Evolutionary conservation across 1,140 invertebrate species (phyloP).

Genomic region (Sogatella furcifera): DNA sequence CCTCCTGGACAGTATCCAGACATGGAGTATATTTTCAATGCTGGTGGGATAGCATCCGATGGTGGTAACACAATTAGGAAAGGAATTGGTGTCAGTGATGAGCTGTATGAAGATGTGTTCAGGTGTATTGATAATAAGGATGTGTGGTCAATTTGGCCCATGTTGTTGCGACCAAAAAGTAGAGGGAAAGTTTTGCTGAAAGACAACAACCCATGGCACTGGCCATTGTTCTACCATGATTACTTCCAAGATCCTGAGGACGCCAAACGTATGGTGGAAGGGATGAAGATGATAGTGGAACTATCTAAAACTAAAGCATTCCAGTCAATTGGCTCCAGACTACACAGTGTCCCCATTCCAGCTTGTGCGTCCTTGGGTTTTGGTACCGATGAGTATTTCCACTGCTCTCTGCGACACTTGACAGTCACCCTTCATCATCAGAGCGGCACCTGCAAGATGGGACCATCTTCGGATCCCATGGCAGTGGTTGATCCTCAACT

Average conservation of each 20-base stretch:
- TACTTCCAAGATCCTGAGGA: constrained; percentile 57
- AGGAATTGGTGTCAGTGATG: constrained; percentile 41
- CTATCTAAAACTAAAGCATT: constrained; percentile 48
- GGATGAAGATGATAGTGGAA: constrained; percentile 47
- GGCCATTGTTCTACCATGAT: constrained; percentile 62
- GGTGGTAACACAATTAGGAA: constrained; percentile 48
- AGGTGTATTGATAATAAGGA: constrained; percentile 37
- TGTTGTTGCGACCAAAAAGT: constrained; percentile 62
- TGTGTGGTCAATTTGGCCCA: constrained; percentile 53
- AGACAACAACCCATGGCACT: constrained; percentile 57
- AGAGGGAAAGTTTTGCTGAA: constrained; percentile 52
- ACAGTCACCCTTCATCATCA: constrained; percentile 55
- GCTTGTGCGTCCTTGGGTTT: constrained; percentile 42
- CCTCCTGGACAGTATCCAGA: constrained; percentile 46
- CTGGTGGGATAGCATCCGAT: constrained; percentile 58
- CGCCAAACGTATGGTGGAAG: constrained; percentile 51
- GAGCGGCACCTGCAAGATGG: constrained; percentile 46
- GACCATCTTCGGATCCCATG: constrained; percentile 44
- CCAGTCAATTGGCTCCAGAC: constrained; percentile 40
- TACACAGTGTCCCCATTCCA: constrained; percentile 45
- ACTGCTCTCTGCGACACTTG: constrained; percentile 53
- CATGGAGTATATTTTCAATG: constrained; percentile 64
- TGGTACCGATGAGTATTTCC: constrained; percentile 55
- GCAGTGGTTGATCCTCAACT: constrained; percentile 65
- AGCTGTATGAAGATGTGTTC: constrained; percentile 39